Evolutionary conservation across 2,888 invertebrate genomes (phyloP), one percentile per base, ranked within the genome.

Genomic region (Ophion ventricosus): DNA sequence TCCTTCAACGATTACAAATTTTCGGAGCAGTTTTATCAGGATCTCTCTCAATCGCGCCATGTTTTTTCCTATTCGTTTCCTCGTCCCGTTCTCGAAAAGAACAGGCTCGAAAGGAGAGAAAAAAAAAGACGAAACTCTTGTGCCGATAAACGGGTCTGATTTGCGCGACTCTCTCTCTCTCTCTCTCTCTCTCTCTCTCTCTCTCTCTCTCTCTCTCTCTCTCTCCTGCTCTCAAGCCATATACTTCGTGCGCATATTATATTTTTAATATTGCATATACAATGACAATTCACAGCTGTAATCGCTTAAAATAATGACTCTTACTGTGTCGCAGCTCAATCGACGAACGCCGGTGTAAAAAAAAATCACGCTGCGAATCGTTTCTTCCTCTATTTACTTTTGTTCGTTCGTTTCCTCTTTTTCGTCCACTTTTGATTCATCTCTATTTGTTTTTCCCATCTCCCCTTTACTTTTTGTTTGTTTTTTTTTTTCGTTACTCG

Each of bases 401-500:
- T 54, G 10, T 61, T 56, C 20, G 8, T 56, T n/a, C 54, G 26
- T 63, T 43, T 63, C 11, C 26, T 56, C n/a, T 43, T 23, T 63
- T 66, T 64, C 11, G 29, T 79, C 25, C 26, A 40, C 40, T 80
- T 79, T 40, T 54, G 59, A 67, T 83, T 74, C 17, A 56, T 73
- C 54, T 70, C 25, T 49, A 49, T 17, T 14, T 49, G 1, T 14
- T 49, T 17, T 14, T 49, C 17, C 4, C 17, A 3, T 43, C 1
- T 43, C 1, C 43, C 49, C 49, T 11, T 49, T 11, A 49, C 43
- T 49, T 49, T 43, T 43, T 43, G 8, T 43, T 43, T 43, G 10
- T 43, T 14, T 61, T 61, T 67, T 35, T 77, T 49, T 61, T 76
- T 56, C 20, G n/a, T 29, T 83, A 97, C 93, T 97, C 97, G 89